Evolutionary conservation across 2,888 invertebrate species (phyloP), one percentile per base, ranked within the genome.

Genomic region (Amphipoea oculea): DNA sequence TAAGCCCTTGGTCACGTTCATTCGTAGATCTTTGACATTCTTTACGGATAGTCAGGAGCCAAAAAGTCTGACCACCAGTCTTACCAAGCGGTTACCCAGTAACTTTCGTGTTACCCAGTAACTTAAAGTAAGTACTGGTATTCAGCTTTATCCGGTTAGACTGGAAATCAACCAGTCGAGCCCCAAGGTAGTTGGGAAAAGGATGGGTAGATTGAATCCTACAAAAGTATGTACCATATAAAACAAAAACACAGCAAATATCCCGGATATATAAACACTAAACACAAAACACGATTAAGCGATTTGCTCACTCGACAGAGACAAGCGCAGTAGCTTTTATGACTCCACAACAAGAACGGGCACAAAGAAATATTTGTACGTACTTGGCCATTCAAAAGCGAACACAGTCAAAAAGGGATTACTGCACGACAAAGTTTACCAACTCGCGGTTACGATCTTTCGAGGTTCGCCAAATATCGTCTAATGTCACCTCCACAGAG

Each of bases 351-450:
- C 71, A 81, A 79, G 66, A 88, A 84, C 54, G 40, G 42, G 72
- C 68, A 69, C 78, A 89, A 86, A 87, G 80, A 88, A 89, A 86
- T 85, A 86, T 88, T 89, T 85, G 74, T 85, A 81, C 51, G 62
- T 82, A 85, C 78, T 83, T 82, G 81, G 82, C 82, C 77, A 83
- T 89, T 85, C 77, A 84, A 89, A 87, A 87, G 84, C 48, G 82
- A 67, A 78, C 68, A 89, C 77, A 77, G 89, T 88, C 89, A 86
- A 88, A 91, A 84, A 77, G 90, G 91, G 91, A 92, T 91, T 91
- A 89, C 86, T 72, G 67, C 72, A 86, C 87, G 85, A 83, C 85
- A 84, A 91, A 91, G 88, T 91, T 92, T 91, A 86, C 83, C 86
- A 88, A 90, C 89, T 91, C 89, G 89, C 85, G 89, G 90, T 88